phyloP scores from a whole-genome alignment of 2,888 invertebrate species.

The Chironomus riparius region DNA sequence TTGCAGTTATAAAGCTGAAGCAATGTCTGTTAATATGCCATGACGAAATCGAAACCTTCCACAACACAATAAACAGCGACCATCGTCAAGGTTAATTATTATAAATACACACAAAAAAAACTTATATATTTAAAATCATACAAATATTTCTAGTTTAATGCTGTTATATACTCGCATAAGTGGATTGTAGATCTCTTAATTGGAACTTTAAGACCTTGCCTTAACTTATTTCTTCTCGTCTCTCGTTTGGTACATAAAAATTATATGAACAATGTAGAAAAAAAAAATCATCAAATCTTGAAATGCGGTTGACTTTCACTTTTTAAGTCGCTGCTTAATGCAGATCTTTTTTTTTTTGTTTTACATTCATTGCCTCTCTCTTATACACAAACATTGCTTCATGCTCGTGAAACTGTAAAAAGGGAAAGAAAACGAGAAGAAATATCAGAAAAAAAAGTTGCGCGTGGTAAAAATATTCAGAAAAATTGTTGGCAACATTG shows the following conservation, averaged over 20 bases:
- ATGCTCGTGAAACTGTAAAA: not conserved
- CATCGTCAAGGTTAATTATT: not conserved
- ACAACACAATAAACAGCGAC: not conserved
- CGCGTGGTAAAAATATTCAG: too few species aligned
- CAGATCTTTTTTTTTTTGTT: not conserved
- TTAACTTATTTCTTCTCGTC: too few species aligned
- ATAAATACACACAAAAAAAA: not conserved
- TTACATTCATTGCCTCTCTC: not conserved
- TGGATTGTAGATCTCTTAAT: too few species aligned
- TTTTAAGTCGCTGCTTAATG: not conserved
- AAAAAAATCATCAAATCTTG: not conserved
- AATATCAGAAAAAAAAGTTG: too few species aligned
- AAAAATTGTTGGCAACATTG: too few species aligned
- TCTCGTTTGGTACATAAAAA: not conserved
- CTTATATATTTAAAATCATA: not conserved
- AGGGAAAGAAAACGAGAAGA: not conserved
- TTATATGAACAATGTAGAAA: not conserved
- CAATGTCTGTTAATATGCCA: too few species aligned
- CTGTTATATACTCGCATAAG: not conserved
- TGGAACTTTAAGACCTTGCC: not conserved
- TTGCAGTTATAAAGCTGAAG: too few species aligned
- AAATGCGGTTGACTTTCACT: constrained; percentile 4
- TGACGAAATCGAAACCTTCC: not conserved
- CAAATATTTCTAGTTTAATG: not conserved
- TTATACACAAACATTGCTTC: not conserved